phyloP scores from a whole-genome alignment of 2,888 invertebrate genomes.

The Acleris holmiana region DNA sequence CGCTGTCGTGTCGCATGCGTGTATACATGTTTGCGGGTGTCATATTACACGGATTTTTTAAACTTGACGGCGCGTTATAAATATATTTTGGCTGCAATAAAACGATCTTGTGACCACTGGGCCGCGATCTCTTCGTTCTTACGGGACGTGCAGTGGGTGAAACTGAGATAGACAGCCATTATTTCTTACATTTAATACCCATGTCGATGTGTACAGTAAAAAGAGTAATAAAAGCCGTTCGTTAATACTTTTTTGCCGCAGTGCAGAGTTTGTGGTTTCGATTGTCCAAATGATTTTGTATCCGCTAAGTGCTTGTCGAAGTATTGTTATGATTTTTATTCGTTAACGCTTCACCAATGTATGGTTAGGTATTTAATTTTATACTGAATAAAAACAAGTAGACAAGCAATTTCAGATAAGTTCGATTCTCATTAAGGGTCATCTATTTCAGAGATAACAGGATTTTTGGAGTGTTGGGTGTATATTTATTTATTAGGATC shows the following conservation, averaged over 20 bases:
- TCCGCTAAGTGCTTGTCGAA: constrained; percentile 40
- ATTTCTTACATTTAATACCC: constrained; percentile 62
- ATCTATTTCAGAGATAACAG: too few species aligned
- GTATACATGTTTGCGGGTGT: constrained; percentile 66
- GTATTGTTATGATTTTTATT: constrained; percentile 28
- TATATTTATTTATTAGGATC: too few species aligned
- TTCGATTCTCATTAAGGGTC: too few species aligned
- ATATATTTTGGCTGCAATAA: constrained; percentile 72
- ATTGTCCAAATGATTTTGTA: constrained; percentile 45
- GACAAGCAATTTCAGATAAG: too few species aligned
- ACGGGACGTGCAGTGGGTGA: constrained; percentile 38
- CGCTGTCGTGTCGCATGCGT: constrained; percentile 58
- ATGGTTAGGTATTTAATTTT: neutral
- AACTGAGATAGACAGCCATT: constrained; percentile 57
- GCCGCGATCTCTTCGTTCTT: constrained; percentile 42
- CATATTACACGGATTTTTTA: constrained; percentile 74
- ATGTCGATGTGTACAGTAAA: constrained; percentile 64
- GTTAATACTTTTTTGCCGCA: constrained; percentile 54
- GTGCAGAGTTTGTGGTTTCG: constrained; percentile 51
- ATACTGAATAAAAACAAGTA: too few species aligned
- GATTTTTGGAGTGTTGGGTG: too few species aligned
- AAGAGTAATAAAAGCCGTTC: constrained; percentile 54
- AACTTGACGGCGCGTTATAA: constrained; percentile 79
- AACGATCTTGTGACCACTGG: constrained; percentile 55
- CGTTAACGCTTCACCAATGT: constrained; percentile 28